Conservation (phyloP, 2,888 invertebrate species). For the Xestia xanthographa region DNA sequence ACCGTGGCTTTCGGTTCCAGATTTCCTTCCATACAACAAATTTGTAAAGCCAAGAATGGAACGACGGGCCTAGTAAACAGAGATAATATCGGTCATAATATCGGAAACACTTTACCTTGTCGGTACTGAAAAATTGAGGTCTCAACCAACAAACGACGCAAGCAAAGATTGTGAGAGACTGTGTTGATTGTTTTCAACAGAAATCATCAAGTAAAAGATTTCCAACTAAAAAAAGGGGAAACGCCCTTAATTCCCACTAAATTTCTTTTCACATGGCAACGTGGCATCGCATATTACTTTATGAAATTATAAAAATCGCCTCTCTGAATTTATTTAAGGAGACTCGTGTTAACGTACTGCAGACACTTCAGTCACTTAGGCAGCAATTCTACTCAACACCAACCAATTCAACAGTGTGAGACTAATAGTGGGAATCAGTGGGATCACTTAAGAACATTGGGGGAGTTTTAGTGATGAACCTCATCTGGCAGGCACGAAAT, state of each 20-base stretch:
- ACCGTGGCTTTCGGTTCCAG: neutral
- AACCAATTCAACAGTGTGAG: too few species aligned
- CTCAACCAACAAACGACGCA: neutral
- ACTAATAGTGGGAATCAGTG: neutral
- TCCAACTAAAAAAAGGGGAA: neutral
- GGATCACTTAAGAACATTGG: neutral
- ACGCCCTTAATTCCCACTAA: neutral
- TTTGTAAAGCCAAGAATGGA: conserved; percentile 3
- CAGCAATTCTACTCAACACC: neutral
- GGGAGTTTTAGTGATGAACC: neutral
- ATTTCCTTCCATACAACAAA: neutral
- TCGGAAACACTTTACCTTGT: too few species aligned
- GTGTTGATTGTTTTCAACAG: neutral
- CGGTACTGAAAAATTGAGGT: neutral
- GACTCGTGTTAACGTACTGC: neutral
- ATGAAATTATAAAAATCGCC: neutral
- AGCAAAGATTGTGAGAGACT: neutral
- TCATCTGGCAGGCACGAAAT: neutral
- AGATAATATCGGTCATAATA: too few species aligned
- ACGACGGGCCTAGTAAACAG: neutral
- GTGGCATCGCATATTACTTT: neutral
- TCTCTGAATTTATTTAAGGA: neutral
- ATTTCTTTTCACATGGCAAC: neutral
- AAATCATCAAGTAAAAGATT: neutral
- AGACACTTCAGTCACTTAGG: neutral